A percentile compares a stretch with the other conserved stretches of the same genome.
These are phyloP conservation scores for Eudyptes chrysolophus DNA, from an alignment of 2,113 vertebrate species.

Conservation along the genomic window DNA sequence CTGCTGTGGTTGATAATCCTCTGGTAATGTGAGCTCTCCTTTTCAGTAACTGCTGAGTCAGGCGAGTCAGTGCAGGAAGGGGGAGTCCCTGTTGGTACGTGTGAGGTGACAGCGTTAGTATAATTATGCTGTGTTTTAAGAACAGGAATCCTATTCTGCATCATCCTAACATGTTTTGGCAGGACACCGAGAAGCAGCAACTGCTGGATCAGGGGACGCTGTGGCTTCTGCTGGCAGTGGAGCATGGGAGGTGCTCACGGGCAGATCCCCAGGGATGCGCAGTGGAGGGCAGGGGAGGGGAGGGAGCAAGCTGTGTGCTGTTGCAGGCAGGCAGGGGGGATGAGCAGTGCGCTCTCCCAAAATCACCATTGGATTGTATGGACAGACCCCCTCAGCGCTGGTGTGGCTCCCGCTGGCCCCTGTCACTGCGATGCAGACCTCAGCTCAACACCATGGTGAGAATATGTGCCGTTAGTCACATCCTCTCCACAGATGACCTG, in stretches of 20 bases:
- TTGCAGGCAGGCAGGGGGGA: background rate
- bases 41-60: background rate
- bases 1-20: background rate
- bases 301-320: background rate
- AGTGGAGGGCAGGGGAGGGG: background rate
- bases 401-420: background rate
- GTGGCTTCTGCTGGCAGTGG: background rate
- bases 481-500: background rate
- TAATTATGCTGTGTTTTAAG: background rate
- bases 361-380: background rate
- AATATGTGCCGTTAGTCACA: fast-evolving
- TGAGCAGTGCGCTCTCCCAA: background rate
- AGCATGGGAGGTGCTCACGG: background rate
- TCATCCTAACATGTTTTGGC: background rate
- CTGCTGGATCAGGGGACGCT: too few species aligned
- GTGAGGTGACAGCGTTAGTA: background rate
- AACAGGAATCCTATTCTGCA: background rate
- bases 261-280: fast-evolving
- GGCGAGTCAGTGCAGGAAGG: background rate
- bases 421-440: background rate
- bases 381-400: background rate
- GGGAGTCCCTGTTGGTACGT: background rate
- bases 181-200: background rate
- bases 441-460: background rate
- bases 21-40: background rate